Evolutionary conservation across 2,797 vertebrate genomes (phyloP), one percentile per base, ranked within the genome.

Genomic region (Lophius americanus): DNA sequence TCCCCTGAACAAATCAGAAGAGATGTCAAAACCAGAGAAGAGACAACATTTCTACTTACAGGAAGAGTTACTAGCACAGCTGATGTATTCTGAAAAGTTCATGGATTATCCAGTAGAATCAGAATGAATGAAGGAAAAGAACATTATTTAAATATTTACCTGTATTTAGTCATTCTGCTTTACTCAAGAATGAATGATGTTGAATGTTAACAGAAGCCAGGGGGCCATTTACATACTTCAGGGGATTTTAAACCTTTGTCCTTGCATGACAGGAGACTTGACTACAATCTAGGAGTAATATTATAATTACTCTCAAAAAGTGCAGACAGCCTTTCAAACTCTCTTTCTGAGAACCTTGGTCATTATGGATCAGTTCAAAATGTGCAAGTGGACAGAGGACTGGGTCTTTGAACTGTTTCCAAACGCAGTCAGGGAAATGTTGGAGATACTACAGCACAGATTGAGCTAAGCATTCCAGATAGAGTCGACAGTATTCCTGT

Each of bases 181-280:
- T 33, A 53, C 71, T 78, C 56, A 80, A 81, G 78, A 72, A 82
- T 77, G 65, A 54, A 23, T 71, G 55, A 74, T 70, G 64, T 48
- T 49, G 52, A 67, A 43, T 56, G 51, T 77, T 68, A 67, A 61
- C 59, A 66, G 47, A 70, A 50, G 47, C 9, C 7, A 72, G 65
- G 64, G 59, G 38, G 55, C 52, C 79, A 49, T 51, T 80, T 11
- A 8, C 11, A 44, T 11, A 11, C 50, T 51, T 64, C 39, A 55
- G 63, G 38, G 68, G 57, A 72, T 11, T 62, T 84, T 60, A 78
- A 80, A 78, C 83, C 50, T 71, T 65, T 75, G 73, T 82, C 83
- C 81, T 81, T 83, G 58, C 52, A 53, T 78, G 65, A 62, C 66
- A 72, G 44, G 14, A 33, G 57, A 42, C 2, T 37, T 73, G 57